Conservation (phyloP, 2,113 vertebrate species). For the Rhizomys pruinosus region DNA sequence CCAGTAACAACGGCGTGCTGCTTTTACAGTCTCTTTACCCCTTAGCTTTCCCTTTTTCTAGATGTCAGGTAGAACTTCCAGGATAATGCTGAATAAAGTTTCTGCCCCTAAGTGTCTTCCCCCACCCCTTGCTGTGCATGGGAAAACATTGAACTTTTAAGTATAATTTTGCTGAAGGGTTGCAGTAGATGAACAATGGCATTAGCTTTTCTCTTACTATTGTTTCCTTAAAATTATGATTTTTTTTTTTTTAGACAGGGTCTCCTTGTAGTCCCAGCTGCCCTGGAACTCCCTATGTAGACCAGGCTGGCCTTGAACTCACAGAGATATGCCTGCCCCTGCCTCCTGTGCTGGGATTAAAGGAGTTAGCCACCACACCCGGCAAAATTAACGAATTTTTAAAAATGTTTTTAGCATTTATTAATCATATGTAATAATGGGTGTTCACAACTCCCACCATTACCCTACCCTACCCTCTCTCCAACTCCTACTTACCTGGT, state of each 20-base stretch:
- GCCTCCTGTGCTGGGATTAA: no score
- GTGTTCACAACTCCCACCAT: no score
- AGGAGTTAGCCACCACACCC: no score
- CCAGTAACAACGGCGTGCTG: constrained; percentile 20
- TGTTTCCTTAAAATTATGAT: constrained; percentile 36
- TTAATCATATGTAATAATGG: no score
- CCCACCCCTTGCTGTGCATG: constrained; percentile 49
- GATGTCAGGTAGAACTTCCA: background rate
- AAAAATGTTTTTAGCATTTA: background rate
- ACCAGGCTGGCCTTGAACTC: no score
- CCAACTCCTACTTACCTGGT: background rate
- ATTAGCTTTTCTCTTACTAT: constrained; percentile 40
- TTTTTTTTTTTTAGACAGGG: no score
- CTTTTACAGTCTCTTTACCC: background rate
- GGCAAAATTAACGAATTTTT: no score
- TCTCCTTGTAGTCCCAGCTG: no score
- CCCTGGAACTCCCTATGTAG: no score
- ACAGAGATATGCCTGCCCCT: no score
- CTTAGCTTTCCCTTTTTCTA: background rate
- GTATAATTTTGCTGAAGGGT: constrained; percentile 45
- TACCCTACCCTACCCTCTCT: background rate
- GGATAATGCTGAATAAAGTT: constrained; percentile 40
- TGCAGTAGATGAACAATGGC: constrained; percentile 6
- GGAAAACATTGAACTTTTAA: constrained; percentile 49
- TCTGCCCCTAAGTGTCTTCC: background rate